phyloP scores from a whole-genome alignment of 2,888 invertebrate species.

The Luperina testacea region DNA sequence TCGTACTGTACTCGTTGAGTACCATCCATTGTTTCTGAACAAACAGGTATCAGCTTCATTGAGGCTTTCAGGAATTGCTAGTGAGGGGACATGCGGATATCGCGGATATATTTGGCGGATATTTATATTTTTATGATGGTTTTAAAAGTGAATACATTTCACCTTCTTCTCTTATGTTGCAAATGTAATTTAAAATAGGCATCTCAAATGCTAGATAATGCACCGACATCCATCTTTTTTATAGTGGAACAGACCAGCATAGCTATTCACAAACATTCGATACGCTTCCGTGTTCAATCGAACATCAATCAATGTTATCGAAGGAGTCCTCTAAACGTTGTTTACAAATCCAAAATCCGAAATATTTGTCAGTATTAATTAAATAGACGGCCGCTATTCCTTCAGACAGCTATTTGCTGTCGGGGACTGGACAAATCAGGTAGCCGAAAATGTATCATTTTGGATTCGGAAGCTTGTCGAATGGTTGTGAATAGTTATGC shows the following conservation, averaged over 20 bases:
- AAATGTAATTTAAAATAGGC: too few species aligned
- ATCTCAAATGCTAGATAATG: too few species aligned
- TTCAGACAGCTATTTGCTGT: background rate
- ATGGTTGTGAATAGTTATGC: background rate
- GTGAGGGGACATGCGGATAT: slow-evolving; percentile 29
- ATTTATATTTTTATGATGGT: background rate
- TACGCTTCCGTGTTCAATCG: background rate
- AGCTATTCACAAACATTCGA: background rate
- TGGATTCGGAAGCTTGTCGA: background rate
- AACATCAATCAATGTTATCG: background rate
- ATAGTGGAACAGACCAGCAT: background rate
- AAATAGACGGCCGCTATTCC: too few species aligned
- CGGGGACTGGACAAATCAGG: background rate
- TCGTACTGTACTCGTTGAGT: slow-evolving; percentile 5
- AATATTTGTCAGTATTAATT: background rate
- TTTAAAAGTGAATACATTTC: too few species aligned
- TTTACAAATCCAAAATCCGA: background rate
- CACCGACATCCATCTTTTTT: background rate
- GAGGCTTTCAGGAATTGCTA: slow-evolving; percentile 46
- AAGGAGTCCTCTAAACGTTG: background rate
- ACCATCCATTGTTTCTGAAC: slow-evolving; percentile 46
- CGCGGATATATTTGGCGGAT: background rate
- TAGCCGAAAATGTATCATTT: background rate
- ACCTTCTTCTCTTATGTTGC: too few species aligned
- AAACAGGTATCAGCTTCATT: slow-evolving; percentile 52